These are phyloP conservation scores for Conus betulinus DNA, from an alignment of 1,140 invertebrate genomes.

Conservation along the genomic window DNA sequence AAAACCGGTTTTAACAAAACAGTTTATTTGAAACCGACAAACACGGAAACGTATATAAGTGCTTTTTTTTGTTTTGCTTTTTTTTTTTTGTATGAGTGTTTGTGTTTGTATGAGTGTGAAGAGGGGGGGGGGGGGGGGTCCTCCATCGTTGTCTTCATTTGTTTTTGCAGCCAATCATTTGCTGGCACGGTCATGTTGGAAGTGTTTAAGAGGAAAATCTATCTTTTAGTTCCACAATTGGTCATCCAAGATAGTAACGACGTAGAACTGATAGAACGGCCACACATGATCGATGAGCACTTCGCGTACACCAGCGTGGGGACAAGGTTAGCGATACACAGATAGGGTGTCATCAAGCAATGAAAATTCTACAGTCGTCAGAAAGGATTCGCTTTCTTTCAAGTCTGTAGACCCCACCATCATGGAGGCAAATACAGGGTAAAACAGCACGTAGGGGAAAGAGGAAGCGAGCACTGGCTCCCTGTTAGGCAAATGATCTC, in stretches of 20 bases:
- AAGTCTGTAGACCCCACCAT: background rate
- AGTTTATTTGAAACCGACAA: too few species aligned
- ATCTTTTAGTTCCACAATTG: background rate
- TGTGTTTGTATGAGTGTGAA: too few species aligned
- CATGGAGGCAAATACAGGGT: background rate
- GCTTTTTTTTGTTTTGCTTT: too few species aligned
- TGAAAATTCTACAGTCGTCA: background rate
- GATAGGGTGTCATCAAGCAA: background rate
- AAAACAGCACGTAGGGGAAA: background rate
- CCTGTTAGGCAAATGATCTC: too few species aligned
- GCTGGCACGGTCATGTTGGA: too few species aligned
- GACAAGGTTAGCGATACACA: background rate
- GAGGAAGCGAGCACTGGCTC: too few species aligned
- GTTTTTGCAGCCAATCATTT: too few species aligned
- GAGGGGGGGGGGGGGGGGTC: too few species aligned
- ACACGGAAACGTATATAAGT: too few species aligned
- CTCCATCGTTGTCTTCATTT: too few species aligned
- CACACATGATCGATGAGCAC: background rate
- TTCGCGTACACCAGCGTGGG: background rate
- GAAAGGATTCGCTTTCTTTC: background rate
- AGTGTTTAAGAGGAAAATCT: background rate
- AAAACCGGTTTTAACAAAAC: too few species aligned
- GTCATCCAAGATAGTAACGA: background rate
- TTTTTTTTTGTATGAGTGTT: too few species aligned
- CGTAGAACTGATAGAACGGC: background rate